Conservation (phyloP, 1,140 invertebrate species). For the Idris sp. region DNA sequence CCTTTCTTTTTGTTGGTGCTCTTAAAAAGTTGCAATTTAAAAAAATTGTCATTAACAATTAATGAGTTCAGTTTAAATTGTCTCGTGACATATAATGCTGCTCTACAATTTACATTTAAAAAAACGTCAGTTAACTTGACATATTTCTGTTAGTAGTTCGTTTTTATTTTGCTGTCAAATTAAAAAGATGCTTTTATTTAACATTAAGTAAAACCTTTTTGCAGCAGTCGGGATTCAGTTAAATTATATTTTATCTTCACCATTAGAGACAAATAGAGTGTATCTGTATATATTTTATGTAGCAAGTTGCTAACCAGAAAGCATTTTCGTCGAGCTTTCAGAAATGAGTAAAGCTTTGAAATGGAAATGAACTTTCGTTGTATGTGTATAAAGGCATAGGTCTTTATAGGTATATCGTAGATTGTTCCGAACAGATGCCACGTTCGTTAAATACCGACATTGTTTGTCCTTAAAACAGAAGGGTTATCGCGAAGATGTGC, state of each 20-base stretch:
- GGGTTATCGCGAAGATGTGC: conserved; percentile 55
- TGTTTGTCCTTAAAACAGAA: conserved; percentile 53
- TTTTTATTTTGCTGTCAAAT: too few species aligned
- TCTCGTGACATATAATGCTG: too few species aligned
- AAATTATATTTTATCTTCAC: conserved; percentile 39
- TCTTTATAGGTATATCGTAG: conserved; percentile 18
- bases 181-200: not conserved
- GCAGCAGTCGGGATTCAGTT: too few species aligned
- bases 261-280: conserved; percentile 17
- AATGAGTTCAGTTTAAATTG: too few species aligned
- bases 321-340: conserved; percentile 11
- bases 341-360: conserved; percentile 21
- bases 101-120: too few species aligned
- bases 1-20: too few species aligned
- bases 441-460: conserved; percentile 20
- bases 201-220: too few species aligned
- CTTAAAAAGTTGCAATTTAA: too few species aligned
- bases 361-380: conserved; percentile 30
- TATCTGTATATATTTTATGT: conserved; percentile 22
- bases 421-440: conserved; percentile 12
- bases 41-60: too few species aligned
- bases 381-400: conserved; percentile 7
- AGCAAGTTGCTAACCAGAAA: not conserved
- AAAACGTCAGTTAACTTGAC: too few species aligned
- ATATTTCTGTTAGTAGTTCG: too few species aligned